Conservation (phyloP, 2,888 invertebrate species). For the Lithophane socia region DNA sequence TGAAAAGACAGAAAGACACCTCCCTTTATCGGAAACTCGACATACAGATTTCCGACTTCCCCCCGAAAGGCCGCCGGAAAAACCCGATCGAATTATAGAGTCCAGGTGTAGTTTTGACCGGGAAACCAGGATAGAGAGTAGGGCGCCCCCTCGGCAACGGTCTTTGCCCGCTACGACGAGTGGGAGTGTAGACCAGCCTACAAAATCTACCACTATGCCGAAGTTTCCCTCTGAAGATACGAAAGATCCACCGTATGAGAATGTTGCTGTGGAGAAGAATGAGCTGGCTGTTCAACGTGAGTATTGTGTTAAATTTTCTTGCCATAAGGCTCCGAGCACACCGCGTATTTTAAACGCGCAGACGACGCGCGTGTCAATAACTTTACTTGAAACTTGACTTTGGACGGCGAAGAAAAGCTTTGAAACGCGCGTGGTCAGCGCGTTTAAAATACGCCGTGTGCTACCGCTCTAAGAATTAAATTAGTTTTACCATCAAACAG, state of each 20-base stretch:
- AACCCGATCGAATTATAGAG: conserved; percentile 68
- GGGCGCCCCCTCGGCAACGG: conserved; percentile 85
- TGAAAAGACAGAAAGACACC: conserved; percentile 59
- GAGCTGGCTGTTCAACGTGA: conserved; percentile 84
- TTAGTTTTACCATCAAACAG: no score
- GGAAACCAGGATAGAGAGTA: conserved; percentile 75
- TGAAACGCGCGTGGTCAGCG: no score
- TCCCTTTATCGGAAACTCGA: conserved; percentile 59
- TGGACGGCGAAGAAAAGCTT: no score
- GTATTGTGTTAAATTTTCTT: conserved; percentile 61
- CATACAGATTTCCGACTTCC: conserved; percentile 70
- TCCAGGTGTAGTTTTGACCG: conserved; percentile 69
- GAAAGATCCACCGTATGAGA: conserved; percentile 86
- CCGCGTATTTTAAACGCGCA: no score
- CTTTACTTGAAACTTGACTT: no score
- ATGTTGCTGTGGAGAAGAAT: conserved; percentile 83
- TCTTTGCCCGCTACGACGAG: conserved; percentile 83
- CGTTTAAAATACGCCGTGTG: no score
- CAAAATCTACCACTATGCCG: conserved; percentile 91
- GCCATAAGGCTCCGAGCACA: no score
- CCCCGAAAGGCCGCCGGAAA: conserved; percentile 80
- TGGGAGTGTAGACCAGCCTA: conserved; percentile 83
- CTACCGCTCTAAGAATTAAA: no score
- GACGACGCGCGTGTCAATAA: no score
- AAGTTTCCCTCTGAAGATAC: conserved; percentile 88